Conservation (phyloP, 2,888 invertebrate genomes). For the Trisateles emortualis region DNA sequence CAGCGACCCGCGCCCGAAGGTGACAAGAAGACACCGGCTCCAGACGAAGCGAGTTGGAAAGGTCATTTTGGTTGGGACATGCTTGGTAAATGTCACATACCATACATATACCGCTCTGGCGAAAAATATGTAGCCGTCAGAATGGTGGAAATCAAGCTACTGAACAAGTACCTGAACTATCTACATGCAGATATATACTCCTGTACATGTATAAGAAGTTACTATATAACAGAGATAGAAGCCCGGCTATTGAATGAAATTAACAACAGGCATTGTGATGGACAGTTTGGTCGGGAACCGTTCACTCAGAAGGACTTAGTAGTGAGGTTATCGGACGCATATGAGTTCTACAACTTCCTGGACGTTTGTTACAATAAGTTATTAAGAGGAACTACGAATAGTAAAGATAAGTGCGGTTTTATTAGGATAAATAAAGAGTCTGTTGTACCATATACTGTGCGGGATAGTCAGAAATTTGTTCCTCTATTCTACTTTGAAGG, state of each 20-base stretch:
- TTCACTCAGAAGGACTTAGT: conserved; percentile 96
- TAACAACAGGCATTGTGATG: conserved; percentile 96
- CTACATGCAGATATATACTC: conserved; percentile 96
- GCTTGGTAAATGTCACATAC: conserved; percentile 94
- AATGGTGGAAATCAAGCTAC: conserved; percentile 96
- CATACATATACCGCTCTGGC: conserved; percentile 93
- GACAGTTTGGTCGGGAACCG: conserved; percentile 94
- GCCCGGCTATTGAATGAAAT: conserved; percentile 96
- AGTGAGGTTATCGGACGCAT: conserved; percentile 94
- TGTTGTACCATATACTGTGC: conserved; percentile 96
- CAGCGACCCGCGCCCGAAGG: conserved; percentile 65
- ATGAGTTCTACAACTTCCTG: conserved; percentile 96
- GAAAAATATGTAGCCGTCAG: conserved; percentile 97
- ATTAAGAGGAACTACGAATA: conserved; percentile 89
- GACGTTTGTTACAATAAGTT: conserved; percentile 96
- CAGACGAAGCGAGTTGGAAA: conserved; percentile 92
- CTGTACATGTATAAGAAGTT: conserved; percentile 96
- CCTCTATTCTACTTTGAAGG: conserved; percentile 96
- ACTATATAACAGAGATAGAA: conserved; percentile 96
- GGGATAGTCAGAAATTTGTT: conserved; percentile 94
- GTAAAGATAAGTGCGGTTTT: conserved; percentile 95
- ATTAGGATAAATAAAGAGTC: conserved; percentile 97
- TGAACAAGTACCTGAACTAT: conserved; percentile 95
- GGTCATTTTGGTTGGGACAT: conserved; percentile 97
- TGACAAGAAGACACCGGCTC: conserved; percentile 80